Evolutionary conservation across 64 coral and sea anemone species (phyloP).

Genomic region (Acropora yongei): DNA sequence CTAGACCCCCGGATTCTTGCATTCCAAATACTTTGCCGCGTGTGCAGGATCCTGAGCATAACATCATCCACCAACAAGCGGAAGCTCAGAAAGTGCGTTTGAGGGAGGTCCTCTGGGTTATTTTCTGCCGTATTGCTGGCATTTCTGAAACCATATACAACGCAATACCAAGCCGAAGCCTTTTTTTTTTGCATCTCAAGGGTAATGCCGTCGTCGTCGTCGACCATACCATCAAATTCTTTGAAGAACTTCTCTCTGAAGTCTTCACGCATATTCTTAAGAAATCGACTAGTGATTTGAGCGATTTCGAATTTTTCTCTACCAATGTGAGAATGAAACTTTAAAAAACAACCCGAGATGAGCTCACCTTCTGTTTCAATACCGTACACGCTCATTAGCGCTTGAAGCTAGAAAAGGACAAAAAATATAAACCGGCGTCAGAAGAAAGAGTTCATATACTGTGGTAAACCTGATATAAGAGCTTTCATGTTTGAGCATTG

Average conservation of each 20-base stretch:
- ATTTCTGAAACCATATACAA: slow-evolving; percentile 63
- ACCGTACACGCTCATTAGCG: slow-evolving; percentile 90
- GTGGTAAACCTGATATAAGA: too few relatives aligned
- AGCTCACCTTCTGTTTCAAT: slow-evolving; percentile 88
- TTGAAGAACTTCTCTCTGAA: slow-evolving; percentile 86
- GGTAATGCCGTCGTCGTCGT: slow-evolving; percentile 11
- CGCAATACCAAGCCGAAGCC: slow-evolving; percentile 93
- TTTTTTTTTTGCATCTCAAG: slow-evolving; percentile 90
- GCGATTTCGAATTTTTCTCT: slow-evolving; percentile 89
- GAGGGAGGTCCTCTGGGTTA: slow-evolving; percentile 3
- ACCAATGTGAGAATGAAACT: slow-evolving; percentile 81
- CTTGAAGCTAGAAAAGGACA: slow-evolving; percentile 39
- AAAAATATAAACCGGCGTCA: too few relatives aligned
- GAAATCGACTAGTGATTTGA: slow-evolving; percentile 67
- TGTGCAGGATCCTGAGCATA: slow-evolving; percentile 78
- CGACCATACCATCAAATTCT: slow-evolving; percentile 70
- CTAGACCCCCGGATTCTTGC: slow-evolving; percentile 33
- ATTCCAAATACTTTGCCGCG: background rate
- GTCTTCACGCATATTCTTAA: slow-evolving; percentile 50
- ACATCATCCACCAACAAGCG: slow-evolving; percentile 97
- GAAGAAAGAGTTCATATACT: too few relatives aligned
- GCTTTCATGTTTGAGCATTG: too few relatives aligned
- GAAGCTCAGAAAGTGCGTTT: slow-evolving; percentile 77
- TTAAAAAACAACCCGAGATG: slow-evolving; percentile 86
- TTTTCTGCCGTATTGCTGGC: background rate